phyloP scores from a whole-genome alignment of 2,888 invertebrate species.

The Ommatoiulus sabulosus region DNA sequence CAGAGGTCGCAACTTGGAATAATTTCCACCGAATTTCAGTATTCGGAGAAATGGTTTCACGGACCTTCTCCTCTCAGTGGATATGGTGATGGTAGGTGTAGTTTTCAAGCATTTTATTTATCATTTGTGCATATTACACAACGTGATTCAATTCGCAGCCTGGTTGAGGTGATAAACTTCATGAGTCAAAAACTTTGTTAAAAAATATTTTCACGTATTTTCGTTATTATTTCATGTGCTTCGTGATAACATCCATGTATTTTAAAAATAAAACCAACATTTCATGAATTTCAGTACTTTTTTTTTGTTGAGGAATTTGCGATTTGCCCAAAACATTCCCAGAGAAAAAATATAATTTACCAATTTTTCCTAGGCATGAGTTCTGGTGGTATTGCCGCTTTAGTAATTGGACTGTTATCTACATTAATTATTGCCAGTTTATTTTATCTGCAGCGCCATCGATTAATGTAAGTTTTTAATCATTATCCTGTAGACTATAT shows the following conservation, averaged over 20 bases:
- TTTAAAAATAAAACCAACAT: too few species aligned
- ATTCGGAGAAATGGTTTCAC: not conserved
- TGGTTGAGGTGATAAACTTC: too few species aligned
- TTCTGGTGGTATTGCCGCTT: constrained; percentile 49
- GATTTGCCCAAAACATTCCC: too few species aligned
- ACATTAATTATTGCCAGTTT: constrained; percentile 47
- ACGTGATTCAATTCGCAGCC: too few species aligned
- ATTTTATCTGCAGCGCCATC: constrained; percentile 50
- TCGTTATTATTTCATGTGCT: too few species aligned
- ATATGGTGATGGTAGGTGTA: not conserved
- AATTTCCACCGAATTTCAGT: not conserved
- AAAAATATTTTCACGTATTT: too few species aligned
- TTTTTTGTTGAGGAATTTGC: too few species aligned
- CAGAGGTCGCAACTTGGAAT: not conserved
- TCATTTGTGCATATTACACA: not conserved
- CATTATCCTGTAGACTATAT: not conserved
- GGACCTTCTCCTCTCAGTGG: not conserved
- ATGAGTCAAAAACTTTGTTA: too few species aligned
- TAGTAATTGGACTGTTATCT: constrained; percentile 50
- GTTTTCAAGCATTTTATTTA: not conserved
- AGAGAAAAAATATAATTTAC: too few species aligned
- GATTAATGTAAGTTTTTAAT: constrained; percentile 46
- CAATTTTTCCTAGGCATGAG: constrained; percentile 47
- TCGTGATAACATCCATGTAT: too few species aligned
- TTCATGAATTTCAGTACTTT: too few species aligned